Percentiles rank a stretch among this genome's conserved stretches.
phyloP scores from a whole-genome alignment of 2,113 vertebrate species.

The Sitta europaea region DNA sequence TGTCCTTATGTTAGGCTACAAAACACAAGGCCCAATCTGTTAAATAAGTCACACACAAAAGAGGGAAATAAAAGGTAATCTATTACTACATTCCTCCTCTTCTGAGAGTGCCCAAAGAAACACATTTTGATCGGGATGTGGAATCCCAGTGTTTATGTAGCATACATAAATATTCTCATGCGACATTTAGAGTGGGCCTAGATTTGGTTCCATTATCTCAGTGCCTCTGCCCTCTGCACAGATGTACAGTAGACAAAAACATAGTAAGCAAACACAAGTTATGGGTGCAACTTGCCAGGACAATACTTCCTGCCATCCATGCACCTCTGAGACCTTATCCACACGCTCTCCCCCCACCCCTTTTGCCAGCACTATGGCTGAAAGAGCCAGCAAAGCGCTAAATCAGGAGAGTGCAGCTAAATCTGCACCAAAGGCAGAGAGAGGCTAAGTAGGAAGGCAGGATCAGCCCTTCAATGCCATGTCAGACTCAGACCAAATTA shows the following conservation, averaged over 20 bases:
- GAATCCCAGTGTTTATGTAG: neutral
- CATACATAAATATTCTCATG: neutral
- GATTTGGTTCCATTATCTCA: neutral
- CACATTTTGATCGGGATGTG: neutral
- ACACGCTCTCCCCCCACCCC: accelerated
- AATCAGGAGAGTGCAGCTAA: neutral
- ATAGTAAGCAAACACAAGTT: neutral
- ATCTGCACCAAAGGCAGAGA: neutral
- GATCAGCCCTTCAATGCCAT: neutral
- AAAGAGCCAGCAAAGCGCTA: neutral
- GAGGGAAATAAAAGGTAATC: neutral
- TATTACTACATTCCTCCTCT: neutral
- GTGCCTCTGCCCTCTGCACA: neutral
- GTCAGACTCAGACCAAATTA: neutral
- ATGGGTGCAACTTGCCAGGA: neutral
- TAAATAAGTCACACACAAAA: neutral
- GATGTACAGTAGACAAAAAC: neutral
- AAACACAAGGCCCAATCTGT: neutral
- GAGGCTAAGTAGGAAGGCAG: neutral
- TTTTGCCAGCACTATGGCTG: neutral
- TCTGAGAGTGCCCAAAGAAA: neutral
- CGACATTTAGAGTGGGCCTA: neutral
- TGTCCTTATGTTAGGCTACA: neutral
- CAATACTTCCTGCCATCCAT: neutral
- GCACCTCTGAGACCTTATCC: neutral